A percentile compares a stretch with the other conserved stretches of the same genome.
Conservation (phyloP, 2,797 vertebrate genomes). For the Acanthopagrus latus region DNA sequence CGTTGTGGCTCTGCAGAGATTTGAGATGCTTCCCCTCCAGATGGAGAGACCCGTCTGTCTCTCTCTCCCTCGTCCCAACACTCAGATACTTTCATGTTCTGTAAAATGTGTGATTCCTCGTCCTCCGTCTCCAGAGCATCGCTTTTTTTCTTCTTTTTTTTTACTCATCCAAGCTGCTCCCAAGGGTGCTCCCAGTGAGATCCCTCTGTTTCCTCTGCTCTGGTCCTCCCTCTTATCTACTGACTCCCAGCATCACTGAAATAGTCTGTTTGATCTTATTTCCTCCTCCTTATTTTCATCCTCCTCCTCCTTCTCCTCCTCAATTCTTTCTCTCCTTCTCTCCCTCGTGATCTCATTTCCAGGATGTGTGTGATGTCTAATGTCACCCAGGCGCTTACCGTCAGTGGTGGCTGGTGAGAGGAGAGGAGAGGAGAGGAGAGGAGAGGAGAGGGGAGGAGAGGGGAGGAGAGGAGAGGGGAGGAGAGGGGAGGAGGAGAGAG, state of each 20-base stretch:
- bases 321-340: not conserved
- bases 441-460: slow-evolving; percentile 15
- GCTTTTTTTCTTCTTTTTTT: slow-evolving; percentile 4
- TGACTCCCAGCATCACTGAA: slow-evolving; percentile 45
- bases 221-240: slow-evolving; percentile 54
- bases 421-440: not conserved
- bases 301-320: not conserved
- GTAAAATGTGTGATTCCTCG: slow-evolving; percentile 19
- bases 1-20: slow-evolving; percentile 11
- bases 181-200: slow-evolving; percentile 36
- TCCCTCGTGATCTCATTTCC: slow-evolving; percentile 75
- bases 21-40: not conserved
- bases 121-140: slow-evolving; percentile 9
- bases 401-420: slow-evolving; percentile 26
- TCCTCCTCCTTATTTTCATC: slow-evolving; percentile 21
- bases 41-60: not conserved
- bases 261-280: slow-evolving; percentile 64
- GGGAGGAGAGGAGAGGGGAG: slow-evolving; percentile 10
- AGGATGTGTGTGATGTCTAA: slow-evolving; percentile 62
- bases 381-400: slow-evolving; percentile 62
- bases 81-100: slow-evolving; percentile 29
- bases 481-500: slow-evolving; percentile 7
- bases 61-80: not conserved
- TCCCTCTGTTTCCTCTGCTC: slow-evolving; percentile 9
- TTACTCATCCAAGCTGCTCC: slow-evolving; percentile 26